Conservation (phyloP, 2,888 invertebrate genomes). For the Ormyrus pomaceus region DNA sequence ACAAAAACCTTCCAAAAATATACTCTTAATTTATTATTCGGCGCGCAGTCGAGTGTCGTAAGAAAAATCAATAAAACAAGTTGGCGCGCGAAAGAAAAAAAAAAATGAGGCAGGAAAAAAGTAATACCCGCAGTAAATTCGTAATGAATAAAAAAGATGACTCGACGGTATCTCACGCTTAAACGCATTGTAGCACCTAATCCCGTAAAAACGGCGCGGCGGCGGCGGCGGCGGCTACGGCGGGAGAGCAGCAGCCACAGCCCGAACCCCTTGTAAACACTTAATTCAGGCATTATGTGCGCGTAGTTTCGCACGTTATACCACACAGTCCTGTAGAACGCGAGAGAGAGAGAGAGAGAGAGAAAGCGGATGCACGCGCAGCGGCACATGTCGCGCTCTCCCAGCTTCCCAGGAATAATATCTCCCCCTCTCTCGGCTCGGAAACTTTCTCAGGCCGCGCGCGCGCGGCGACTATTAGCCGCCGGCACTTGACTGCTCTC, state of each 20-base stretch:
- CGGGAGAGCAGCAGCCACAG: not conserved
- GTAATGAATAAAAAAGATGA: conserved; percentile 29
- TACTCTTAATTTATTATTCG: no score
- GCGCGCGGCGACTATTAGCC: not conserved
- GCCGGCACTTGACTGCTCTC: conserved; percentile 24
- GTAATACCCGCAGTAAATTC: conserved; percentile 8
- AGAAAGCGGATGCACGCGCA: conserved; percentile 1
- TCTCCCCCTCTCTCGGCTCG: not conserved
- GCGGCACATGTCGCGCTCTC: conserved; percentile 1
- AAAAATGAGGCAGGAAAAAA: not conserved
- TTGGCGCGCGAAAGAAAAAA: not conserved
- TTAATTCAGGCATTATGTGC: conserved; percentile 9
- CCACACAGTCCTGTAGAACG: no score
- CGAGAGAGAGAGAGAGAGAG: not conserved
- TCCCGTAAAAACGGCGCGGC: conserved; percentile 10
- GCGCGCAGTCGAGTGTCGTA: no score
- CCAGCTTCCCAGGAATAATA: conserved; percentile 15
- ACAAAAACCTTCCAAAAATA: no score
- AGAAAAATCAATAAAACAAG: no score
- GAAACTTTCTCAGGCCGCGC: conserved; percentile 30
- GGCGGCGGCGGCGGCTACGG: no score
- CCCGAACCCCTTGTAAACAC: conserved; percentile 31
- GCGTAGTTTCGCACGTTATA: conserved; percentile 32
- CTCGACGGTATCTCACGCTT: conserved; percentile 5
- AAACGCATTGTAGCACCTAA: not conserved